Evolutionary conservation across 2,888 invertebrate species (phyloP).

Genomic region (Drosophila kanekoi): DNA sequence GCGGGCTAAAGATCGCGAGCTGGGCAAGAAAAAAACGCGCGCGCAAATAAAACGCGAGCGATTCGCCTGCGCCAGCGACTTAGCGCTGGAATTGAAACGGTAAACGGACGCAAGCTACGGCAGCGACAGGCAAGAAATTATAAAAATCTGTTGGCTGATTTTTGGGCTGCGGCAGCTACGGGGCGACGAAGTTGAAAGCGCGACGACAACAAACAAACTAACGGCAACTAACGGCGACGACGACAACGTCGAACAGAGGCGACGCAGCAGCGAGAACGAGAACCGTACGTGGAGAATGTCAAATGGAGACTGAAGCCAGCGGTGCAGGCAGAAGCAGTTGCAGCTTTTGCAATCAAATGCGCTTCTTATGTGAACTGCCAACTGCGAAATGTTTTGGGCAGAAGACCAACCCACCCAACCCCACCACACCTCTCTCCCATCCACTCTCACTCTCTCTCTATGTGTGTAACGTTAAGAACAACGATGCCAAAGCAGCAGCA

Average conservation of each 20-base stretch:
- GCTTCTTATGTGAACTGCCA: constrained; percentile 72
- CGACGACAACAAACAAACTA: constrained; percentile 49
- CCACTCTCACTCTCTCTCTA: neutral
- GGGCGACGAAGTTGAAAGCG: constrained; percentile 50
- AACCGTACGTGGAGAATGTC: constrained; percentile 85
- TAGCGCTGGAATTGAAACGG: constrained; percentile 16
- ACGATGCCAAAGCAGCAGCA: constrained; percentile 31
- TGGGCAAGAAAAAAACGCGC: constrained; percentile 49
- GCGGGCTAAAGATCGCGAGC: constrained; percentile 41
- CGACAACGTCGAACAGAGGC: constrained; percentile 41
- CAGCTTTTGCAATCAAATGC: constrained; percentile 72
- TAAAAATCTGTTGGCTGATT: constrained; percentile 24
- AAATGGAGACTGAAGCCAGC: constrained; percentile 84
- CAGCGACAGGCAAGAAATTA: constrained; percentile 38
- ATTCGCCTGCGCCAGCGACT: constrained; percentile 48
- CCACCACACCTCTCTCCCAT: neutral
- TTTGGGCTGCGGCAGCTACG: constrained; percentile 36
- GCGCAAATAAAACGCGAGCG: constrained; percentile 63
- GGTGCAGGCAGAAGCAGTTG: constrained; percentile 38
- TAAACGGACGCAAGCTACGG: constrained; percentile 28
- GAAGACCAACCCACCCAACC: no score
- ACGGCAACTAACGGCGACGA: constrained; percentile 48
- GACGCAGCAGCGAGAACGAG: constrained; percentile 63
- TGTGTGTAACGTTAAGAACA: constrained; percentile 37
- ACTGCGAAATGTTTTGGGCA: constrained; percentile 41